Base-by-base conservation (phyloP, 2,888 invertebrate species). In the Ectemnius continuus region DNA sequence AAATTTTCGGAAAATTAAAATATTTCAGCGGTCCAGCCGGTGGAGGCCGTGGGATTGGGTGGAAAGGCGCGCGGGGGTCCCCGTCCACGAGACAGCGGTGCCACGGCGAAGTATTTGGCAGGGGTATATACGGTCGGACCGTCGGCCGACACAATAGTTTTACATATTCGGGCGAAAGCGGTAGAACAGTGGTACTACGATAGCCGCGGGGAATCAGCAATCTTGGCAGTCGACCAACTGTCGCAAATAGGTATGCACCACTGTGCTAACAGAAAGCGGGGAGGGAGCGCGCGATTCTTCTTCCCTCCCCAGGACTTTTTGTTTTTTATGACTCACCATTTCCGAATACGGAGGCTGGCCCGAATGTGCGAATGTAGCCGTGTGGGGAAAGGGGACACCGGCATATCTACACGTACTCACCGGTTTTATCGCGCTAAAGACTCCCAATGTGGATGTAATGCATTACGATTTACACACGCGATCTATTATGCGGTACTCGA, bases 141-240 rank as follows among this genome's bases (percentile, higher is more conserved):
- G 80, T 84, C 80, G 81, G 76, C 36, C 81, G 82, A 84, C 85
- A 89, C 89, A 88, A 89, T 89, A 88, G 88, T 89, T 89, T 89
- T 89, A 89, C 89, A 88, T 88, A 88, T 89, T 87, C 85, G 79
- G 79, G 83, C 84, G 82, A 88, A 84, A 85, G 87, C 85, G 88
- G 84, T 82, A 79, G 84, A 86, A 86, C 85, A 86, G 81, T 81
- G 81, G 84, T 85, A 84, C 84, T 81, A 86, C 84, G 84, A 87
- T 86, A 87, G 87, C 87, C 86, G 84, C 81, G 84, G 83, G 83
- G 80, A 83, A 83, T 81, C 85, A 84, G 85, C 84, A 89, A 88
- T 89, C 88, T 88, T 89, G 89, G 89, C 89, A 87, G 77, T 75
- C 75, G 80, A 87, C 89, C 89, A 89, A 89, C 86, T 84, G 85